Evolutionary conservation across 2,888 invertebrate species (phyloP).

Genomic region (Euphydryas editha): DNA sequence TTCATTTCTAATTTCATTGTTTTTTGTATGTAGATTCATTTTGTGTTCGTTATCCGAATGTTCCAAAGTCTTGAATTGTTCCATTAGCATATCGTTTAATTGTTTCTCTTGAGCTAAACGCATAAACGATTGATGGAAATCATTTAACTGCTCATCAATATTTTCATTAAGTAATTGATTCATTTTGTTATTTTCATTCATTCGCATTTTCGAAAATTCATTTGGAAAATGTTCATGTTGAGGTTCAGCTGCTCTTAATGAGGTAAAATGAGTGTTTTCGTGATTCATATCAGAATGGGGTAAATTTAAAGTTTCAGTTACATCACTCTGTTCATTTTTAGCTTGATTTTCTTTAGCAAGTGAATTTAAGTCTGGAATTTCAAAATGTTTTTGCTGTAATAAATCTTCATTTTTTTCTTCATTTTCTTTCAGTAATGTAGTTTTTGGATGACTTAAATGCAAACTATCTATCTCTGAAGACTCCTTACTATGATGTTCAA

Average conservation of each 20-base stretch:
- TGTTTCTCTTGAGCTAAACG: constrained; percentile 26
- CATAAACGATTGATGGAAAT: constrained; percentile 24
- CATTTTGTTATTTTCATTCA: background rate
- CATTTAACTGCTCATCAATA: constrained; percentile 18
- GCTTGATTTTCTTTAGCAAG: background rate
- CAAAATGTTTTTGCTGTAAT: background rate
- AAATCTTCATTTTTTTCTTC: background rate
- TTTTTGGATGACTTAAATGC: background rate
- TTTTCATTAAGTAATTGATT: constrained; percentile 1
- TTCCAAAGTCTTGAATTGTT: constrained; percentile 14
- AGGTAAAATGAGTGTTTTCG: background rate
- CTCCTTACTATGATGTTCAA: background rate
- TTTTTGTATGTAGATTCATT: background rate
- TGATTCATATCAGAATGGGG: background rate
- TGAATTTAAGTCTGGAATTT: background rate
- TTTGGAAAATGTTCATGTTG: background rate
- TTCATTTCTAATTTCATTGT: background rate
- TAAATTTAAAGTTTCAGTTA: background rate
- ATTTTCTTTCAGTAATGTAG: background rate
- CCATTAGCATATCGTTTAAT: constrained; percentile 13
- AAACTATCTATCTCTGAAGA: background rate
- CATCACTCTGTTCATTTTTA: background rate
- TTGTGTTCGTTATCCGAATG: constrained; percentile 10
- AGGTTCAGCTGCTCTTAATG: background rate
- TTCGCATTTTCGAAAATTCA: constrained; percentile 15